A percentile compares a stretch with the other conserved stretches of the same genome.
These are phyloP conservation scores for Cryptus viduatorius DNA, from an alignment of 2,888 invertebrate species.

Conservation along the genomic window DNA sequence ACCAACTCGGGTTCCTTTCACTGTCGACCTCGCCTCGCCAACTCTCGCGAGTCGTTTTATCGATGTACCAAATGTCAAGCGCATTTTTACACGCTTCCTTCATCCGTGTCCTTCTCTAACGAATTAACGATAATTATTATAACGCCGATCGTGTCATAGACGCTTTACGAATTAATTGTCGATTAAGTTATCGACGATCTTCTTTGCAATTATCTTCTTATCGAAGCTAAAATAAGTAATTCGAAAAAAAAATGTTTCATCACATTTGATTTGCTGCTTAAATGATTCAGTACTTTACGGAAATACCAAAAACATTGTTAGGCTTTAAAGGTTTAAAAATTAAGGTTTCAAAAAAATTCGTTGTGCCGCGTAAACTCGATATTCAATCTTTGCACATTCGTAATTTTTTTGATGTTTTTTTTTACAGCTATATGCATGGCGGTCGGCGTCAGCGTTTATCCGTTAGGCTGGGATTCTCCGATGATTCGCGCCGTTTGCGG, in stretches of 20 bases:
- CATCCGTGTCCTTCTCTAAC: background rate
- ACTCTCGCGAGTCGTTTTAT: conserved; percentile 29
- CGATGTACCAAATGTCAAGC: conserved; percentile 70
- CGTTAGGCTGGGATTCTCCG: conserved; percentile 95
- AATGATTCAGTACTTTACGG: too few relatives aligned
- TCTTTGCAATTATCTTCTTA: background rate
- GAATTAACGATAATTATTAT: conserved; percentile 6
- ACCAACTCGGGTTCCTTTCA: conserved; percentile 76
- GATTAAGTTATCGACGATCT: background rate
- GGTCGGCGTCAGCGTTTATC: conserved; percentile 94
- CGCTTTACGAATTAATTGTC: background rate
- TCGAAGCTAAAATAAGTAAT: background rate
- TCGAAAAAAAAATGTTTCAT: background rate
- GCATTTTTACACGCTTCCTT: conserved; percentile 43
- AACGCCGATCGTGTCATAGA: conserved; percentile 27
- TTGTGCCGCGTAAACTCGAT: background rate
- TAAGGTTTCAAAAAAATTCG: too few relatives aligned
- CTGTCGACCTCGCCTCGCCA: conserved; percentile 76
- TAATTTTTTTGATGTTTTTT: conserved; percentile 9
- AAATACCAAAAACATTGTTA: too few relatives aligned
- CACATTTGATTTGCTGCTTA: too few relatives aligned
- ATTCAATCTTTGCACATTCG: background rate
- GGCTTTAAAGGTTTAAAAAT: too few relatives aligned
- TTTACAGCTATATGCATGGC: conserved; percentile 94
- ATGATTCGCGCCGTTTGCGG: conserved; percentile 95